Evolutionary conservation across 2,797 vertebrate species (phyloP).

Genomic region (Rhynchotus rufescens): DNA sequence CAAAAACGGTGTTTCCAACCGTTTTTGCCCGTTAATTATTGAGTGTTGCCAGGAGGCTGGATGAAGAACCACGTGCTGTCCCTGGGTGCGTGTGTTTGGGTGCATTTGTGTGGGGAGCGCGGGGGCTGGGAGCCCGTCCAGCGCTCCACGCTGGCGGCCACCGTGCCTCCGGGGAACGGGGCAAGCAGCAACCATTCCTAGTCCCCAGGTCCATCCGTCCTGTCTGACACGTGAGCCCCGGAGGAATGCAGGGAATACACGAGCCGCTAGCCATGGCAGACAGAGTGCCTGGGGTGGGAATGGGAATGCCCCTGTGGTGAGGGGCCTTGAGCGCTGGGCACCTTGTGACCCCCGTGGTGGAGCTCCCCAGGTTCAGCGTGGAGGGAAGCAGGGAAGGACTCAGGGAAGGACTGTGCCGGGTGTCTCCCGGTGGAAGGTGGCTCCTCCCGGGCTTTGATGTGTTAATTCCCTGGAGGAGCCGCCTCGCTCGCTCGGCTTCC

Average conservation of each 20-base stretch:
- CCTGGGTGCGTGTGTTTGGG: too few species aligned
- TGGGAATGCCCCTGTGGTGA: background rate
- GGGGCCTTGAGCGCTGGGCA: background rate
- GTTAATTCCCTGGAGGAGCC: conserved; percentile 57
- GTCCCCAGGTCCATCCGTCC: too few species aligned
- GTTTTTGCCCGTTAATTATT: too few species aligned
- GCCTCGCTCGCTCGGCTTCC: background rate
- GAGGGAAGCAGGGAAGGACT: background rate
- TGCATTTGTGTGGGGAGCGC: too few species aligned
- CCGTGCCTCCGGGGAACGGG: background rate
- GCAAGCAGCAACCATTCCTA: background rate
- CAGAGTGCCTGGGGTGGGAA: background rate
- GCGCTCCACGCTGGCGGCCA: too few species aligned
- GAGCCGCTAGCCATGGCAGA: background rate
- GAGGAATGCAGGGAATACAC: background rate
- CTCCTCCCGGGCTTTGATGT: conserved; percentile 63
- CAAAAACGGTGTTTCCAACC: too few species aligned
- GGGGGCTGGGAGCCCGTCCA: too few species aligned
- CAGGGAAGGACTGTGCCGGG: too few species aligned
- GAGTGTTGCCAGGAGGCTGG: too few species aligned
- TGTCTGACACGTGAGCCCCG: background rate
- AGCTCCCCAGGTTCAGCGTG: background rate
- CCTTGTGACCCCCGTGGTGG: background rate
- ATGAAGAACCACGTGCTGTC: too few species aligned
- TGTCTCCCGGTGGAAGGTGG: background rate